Conservation (phyloP, 2,113 vertebrate species). For the Osmerus mordax region DNA sequence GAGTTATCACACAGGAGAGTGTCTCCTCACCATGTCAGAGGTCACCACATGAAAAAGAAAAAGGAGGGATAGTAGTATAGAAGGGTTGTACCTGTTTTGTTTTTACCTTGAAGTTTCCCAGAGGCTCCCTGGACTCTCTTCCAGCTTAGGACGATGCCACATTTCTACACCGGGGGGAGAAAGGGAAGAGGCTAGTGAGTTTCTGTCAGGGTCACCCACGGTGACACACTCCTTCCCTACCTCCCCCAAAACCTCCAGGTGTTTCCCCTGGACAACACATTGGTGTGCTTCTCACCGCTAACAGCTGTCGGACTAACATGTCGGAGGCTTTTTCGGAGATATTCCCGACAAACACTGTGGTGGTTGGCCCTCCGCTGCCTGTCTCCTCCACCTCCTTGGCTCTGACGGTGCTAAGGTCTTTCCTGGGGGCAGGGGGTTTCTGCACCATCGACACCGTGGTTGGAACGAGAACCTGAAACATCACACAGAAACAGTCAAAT, state of each 20-base stretch:
- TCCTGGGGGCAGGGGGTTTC: conserved; percentile 83
- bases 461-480: conserved; percentile 81
- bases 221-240: neutral
- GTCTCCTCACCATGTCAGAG: neutral
- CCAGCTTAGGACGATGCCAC: conserved; percentile 98
- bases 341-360: conserved; percentile 97
- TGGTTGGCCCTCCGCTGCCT: conserved; percentile 81
- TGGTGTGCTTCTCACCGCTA: conserved; percentile 81
- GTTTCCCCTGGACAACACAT: too few relatives aligned
- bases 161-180: conserved; percentile 75
- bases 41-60: neutral
- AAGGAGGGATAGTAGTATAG: neutral
- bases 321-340: conserved; percentile 99
- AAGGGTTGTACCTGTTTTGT: conserved; percentile 9
- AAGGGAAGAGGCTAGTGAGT: too few relatives aligned
- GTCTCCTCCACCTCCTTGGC: conserved; percentile 86
- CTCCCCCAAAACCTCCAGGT: too few relatives aligned
- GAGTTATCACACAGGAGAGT: neutral
- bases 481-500: too few relatives aligned
- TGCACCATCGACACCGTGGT: conserved; percentile 86
- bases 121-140: conserved; percentile 98
- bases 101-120: conserved; percentile 97
- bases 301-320: conserved; percentile 94
- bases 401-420: conserved; percentile 78
- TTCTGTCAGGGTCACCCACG: neutral